Evolutionary conservation across 2,888 invertebrate genomes (phyloP).

Genomic region (Herminia tarsipennalis): DNA sequence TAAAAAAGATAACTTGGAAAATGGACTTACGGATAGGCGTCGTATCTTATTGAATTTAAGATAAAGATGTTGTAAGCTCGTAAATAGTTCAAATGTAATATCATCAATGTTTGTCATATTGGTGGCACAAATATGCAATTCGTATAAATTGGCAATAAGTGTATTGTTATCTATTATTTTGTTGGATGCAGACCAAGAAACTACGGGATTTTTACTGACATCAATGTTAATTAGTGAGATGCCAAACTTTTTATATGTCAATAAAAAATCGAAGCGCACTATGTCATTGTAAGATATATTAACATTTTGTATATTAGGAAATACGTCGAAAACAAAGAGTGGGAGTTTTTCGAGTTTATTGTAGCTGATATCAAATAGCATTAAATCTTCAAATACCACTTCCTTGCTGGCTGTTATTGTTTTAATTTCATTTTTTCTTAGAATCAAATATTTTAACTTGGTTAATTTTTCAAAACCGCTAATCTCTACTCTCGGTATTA

Average conservation of each 20-base stretch:
- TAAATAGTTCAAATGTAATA: slow-evolving; percentile 91
- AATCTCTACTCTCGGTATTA: slow-evolving; percentile 89
- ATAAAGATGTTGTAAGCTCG: slow-evolving; percentile 91
- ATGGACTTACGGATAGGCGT: slow-evolving; percentile 93
- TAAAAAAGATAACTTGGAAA: slow-evolving; percentile 90
- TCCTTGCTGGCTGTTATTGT: slow-evolving; percentile 66
- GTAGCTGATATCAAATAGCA: slow-evolving; percentile 73
- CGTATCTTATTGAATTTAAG: slow-evolving; percentile 91
- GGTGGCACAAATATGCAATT: slow-evolving; percentile 75
- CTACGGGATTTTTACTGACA: slow-evolving; percentile 74
- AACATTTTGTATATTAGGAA: slow-evolving; percentile 76
- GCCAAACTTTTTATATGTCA: slow-evolving; percentile 60
- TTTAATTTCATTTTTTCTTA: slow-evolving; percentile 78
- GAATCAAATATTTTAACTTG: slow-evolving; percentile 71
- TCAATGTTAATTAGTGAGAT: slow-evolving; percentile 72
- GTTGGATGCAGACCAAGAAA: slow-evolving; percentile 63
- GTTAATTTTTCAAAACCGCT: slow-evolving; percentile 76
- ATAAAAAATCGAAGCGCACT: slow-evolving; percentile 70
- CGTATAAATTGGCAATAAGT: slow-evolving; percentile 71
- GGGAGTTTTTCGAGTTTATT: slow-evolving; percentile 72
- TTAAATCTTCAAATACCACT: slow-evolving; percentile 65
- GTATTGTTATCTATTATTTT: slow-evolving; percentile 63
- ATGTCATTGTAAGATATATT: slow-evolving; percentile 77
- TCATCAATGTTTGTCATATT: slow-evolving; percentile 84
- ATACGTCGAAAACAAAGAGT: slow-evolving; percentile 66